Evolutionary conservation across 2,797 vertebrate species (phyloP).

Genomic region (Hoplostethus atlanticus): DNA sequence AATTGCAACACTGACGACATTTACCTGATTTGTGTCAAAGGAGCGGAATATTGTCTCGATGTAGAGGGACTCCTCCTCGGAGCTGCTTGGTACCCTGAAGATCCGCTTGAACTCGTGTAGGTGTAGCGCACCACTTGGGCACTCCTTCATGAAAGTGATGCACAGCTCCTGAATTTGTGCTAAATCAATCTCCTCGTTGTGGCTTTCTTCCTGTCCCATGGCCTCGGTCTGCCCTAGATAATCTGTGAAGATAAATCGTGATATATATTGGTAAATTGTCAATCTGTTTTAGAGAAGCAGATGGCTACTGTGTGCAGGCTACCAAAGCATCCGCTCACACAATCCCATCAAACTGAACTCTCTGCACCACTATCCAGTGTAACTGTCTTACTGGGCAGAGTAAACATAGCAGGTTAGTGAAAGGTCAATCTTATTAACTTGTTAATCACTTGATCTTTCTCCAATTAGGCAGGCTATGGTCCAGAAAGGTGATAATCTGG

Average conservation of each 20-base stretch:
- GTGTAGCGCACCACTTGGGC: constrained; percentile 75
- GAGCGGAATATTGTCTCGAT: constrained; percentile 74
- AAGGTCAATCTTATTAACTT: constrained; percentile 23
- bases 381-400: background rate
- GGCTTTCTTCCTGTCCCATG: constrained; percentile 69
- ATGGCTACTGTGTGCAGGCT: background rate
- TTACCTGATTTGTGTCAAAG: constrained; percentile 75
- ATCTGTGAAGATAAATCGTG: background rate
- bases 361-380: background rate
- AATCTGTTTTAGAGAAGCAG: no score
- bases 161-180: constrained; percentile 77
- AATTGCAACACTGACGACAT: background rate
- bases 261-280: no score
- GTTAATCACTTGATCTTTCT: constrained; percentile 33
- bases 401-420: background rate
- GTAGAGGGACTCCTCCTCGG: constrained; percentile 73
- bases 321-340: background rate
- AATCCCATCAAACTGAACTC: constrained; percentile 24
- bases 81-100: constrained; percentile 69
- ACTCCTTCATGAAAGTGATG: constrained; percentile 77
- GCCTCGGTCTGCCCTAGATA: no score
- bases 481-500: background rate
- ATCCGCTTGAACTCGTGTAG: constrained; percentile 81
- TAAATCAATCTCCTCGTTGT: constrained; percentile 58
- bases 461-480: background rate